Percentiles rank a stretch among this genome's conserved stretches.
phyloP scores from a whole-genome alignment of 2,797 vertebrate genomes.

The Manis crassicaudata region DNA sequence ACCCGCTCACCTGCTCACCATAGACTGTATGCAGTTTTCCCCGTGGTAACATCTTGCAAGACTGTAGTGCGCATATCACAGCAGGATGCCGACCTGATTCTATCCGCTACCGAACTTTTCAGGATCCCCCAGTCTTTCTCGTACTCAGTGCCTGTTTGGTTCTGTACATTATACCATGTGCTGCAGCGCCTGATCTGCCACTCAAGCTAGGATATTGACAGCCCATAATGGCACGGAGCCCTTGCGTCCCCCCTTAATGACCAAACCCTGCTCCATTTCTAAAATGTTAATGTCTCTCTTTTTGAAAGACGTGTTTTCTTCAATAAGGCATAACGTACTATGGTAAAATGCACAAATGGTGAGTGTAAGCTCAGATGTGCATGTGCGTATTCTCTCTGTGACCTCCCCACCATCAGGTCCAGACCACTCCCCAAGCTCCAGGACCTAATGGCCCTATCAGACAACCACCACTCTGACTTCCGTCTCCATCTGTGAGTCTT shows the following conservation, averaged over 20 bases:
- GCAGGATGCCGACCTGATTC: accelerated
- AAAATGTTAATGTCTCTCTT: not conserved
- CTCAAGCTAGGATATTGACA: not conserved
- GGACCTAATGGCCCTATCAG: accelerated
- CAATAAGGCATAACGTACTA: not conserved
- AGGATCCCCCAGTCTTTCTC: not conserved
- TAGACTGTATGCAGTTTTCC: no score
- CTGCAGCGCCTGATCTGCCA: accelerated
- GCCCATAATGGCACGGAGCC: no score
- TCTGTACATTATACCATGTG: accelerated
- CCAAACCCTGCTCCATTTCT: not conserved
- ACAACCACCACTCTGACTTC: not conserved
- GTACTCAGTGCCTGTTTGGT: not conserved
- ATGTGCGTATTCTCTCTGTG: accelerated
- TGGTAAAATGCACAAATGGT: not conserved
- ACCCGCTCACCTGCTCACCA: accelerated
- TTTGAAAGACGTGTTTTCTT: not conserved
- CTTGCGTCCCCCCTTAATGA: not conserved
- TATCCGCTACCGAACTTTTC: accelerated
- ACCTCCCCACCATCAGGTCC: accelerated
- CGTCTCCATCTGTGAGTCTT: not conserved
- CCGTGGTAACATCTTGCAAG: accelerated
- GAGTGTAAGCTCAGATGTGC: not conserved
- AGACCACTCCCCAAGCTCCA: not conserved
- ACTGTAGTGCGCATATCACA: accelerated